These are phyloP conservation scores for Alexandromys fortis DNA, from an alignment of 2,113 vertebrate genomes.

Conservation along the genomic window DNA sequence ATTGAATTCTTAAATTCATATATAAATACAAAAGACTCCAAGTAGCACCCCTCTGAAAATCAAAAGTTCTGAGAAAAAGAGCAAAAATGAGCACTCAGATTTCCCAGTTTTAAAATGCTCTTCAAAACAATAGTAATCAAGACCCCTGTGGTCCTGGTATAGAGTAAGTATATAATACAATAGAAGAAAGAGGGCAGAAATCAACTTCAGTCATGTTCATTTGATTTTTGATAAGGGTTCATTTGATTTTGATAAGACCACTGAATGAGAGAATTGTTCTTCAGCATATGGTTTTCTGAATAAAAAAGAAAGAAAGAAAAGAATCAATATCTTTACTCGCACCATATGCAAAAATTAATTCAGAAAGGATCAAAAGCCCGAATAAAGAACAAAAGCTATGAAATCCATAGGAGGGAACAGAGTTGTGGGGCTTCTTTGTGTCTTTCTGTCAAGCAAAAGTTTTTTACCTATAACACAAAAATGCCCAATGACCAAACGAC, in stretches of 20 bases:
- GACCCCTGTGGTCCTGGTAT: neutral
- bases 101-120: constrained; percentile 22
- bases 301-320: neutral
- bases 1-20: neutral
- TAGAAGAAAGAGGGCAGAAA: neutral
- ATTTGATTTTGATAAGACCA: neutral
- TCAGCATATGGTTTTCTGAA: neutral
- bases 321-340: neutral
- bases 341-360: neutral
- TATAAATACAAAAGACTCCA: neutral
- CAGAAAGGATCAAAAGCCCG: neutral
- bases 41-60: neutral
- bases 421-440: neutral
- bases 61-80: neutral
- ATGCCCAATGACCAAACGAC: neutral
- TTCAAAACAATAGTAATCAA: neutral
- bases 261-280: neutral
- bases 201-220: neutral
- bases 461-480: neutral
- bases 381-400: neutral
- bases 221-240: neutral
- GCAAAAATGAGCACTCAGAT: neutral
- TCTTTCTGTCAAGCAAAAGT: neutral
- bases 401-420: neutral
- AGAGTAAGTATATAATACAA: neutral